Percentiles rank a stretch among this genome's conserved stretches.
These are phyloP conservation scores for Parotocinclus haroldoi DNA, from an alignment of 2,797 vertebrate genomes.

Conservation along the genomic window DNA sequence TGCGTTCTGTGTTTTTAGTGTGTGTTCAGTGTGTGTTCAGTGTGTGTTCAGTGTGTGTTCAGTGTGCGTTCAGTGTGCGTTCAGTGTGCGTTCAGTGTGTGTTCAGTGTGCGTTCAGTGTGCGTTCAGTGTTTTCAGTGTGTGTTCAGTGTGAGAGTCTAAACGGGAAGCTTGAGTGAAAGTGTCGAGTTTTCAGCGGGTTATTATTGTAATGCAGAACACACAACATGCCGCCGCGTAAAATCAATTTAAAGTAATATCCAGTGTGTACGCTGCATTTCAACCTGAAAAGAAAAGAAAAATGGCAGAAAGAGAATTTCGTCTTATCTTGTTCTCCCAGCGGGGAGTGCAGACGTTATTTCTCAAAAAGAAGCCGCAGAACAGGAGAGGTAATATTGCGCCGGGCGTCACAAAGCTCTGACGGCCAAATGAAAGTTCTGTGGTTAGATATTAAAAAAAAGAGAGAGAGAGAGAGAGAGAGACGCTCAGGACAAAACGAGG, in stretches of 20 bases:
- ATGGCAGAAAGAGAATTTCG: slow-evolving; percentile 19
- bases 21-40: no score
- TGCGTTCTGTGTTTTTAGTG: no score
- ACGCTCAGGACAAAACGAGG: no score
- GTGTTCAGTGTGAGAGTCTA: no score
- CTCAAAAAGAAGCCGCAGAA: slow-evolving; percentile 7
- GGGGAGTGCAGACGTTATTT: slow-evolving; percentile 6
- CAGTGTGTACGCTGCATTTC: slow-evolving; percentile 11
- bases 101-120: no score
- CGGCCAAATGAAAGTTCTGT: slow-evolving; percentile 1
- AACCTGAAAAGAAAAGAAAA: slow-evolving; percentile 5
- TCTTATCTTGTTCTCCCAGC: slow-evolving; percentile 13
- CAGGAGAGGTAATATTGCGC: neutral
- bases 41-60: no score
- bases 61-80: no score
- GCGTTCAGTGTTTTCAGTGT: no score
- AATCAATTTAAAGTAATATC: slow-evolving; percentile 39
- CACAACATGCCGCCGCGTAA: slow-evolving; percentile 23
- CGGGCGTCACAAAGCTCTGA: neutral
- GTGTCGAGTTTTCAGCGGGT: neutral
- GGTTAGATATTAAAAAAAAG: neutral
- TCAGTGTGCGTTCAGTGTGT: no score
- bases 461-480: no score
- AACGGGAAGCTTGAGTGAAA: no score
- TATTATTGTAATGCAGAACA: slow-evolving; percentile 33